Evolutionary conservation across 2,113 vertebrate species (phyloP).

Genomic region (Chaetura pelagica): DNA sequence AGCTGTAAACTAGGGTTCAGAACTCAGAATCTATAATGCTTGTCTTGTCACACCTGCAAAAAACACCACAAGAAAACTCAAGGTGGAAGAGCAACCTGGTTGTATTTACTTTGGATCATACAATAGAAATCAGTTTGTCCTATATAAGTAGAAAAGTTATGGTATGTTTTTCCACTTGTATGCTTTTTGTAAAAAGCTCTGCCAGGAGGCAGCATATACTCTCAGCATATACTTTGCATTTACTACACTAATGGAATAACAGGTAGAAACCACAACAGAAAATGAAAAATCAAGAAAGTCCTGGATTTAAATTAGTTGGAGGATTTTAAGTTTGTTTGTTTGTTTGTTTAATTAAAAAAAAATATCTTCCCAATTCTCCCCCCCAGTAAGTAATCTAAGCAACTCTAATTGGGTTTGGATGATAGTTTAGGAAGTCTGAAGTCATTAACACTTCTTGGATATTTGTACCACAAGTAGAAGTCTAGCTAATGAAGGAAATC

Average conservation of each 20-base stretch:
- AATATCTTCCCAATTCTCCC: no score
- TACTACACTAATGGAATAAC: not conserved
- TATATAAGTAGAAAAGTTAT: not conserved
- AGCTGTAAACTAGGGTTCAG: not conserved
- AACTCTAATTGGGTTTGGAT: not conserved
- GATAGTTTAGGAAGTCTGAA: not conserved
- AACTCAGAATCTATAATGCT: not conserved
- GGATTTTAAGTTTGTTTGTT: fast-evolving
- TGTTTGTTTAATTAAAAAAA: not conserved
- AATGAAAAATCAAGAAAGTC: not conserved
- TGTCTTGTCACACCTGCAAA: not conserved
- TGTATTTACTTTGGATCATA: not conserved
- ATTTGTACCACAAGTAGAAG: not conserved
- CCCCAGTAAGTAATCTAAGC: not conserved
- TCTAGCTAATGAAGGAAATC: conserved; percentile 20
- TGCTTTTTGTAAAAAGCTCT: not conserved
- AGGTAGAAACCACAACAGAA: not conserved
- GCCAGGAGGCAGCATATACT: not conserved
- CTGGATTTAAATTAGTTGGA: not conserved
- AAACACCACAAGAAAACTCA: not conserved
- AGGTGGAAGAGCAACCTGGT: not conserved
- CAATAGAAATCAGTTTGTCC: not conserved
- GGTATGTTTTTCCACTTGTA: not conserved
- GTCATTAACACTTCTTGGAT: not conserved
- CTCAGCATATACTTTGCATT: not conserved